phyloP scores from a whole-genome alignment of 2,888 invertebrate species.

The Agrochola macilenta region DNA sequence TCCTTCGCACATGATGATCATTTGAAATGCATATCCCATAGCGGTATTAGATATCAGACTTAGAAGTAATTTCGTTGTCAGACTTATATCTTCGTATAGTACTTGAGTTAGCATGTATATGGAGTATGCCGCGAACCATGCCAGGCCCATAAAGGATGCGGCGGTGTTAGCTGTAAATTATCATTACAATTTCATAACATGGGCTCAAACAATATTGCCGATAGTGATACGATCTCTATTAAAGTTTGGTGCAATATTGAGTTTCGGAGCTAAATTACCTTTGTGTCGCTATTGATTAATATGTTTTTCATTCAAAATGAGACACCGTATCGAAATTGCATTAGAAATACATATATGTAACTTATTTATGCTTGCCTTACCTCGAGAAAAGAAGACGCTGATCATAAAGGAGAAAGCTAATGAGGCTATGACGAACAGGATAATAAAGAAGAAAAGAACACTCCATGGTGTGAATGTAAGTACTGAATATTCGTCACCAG shows the following conservation, averaged over 20 bases:
- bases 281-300: background rate
- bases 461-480: constrained; percentile 92
- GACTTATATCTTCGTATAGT: constrained; percentile 91
- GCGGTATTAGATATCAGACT: constrained; percentile 95
- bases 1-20: constrained; percentile 94
- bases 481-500: constrained; percentile 90
- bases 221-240: constrained; percentile 15
- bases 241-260: background rate
- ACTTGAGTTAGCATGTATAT: constrained; percentile 94
- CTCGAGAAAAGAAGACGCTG: constrained; percentile 95
- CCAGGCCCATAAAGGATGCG: constrained; percentile 94
- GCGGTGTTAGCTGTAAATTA: constrained; percentile 94
- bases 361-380: constrained; percentile 81
- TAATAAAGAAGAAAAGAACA: constrained; percentile 93
- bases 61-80: constrained; percentile 91
- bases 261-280: background rate
- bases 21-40: constrained; percentile 95
- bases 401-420: constrained; percentile 95
- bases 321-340: background rate
- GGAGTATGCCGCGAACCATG: constrained; percentile 94
- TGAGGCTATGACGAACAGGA: constrained; percentile 93
- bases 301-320: background rate
- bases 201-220: background rate
- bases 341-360: background rate
- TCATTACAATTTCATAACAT: constrained; percentile 19